Evolutionary conservation across 2,888 invertebrate species (phyloP), one percentile per base, ranked within the genome.

Genomic region (Cheilosia vernalis): DNA sequence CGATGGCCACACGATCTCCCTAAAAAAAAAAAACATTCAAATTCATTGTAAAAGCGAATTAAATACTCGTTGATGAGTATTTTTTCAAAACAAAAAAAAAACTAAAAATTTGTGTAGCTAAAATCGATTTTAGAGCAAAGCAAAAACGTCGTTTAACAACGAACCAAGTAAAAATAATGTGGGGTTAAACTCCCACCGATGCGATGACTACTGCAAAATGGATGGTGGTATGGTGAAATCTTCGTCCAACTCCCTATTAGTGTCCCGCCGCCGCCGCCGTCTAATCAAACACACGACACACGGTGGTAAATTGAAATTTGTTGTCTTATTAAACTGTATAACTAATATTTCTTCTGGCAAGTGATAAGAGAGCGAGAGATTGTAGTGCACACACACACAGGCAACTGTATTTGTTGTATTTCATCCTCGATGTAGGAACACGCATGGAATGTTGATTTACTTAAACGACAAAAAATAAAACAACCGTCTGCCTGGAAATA

Each of bases 1-100:
- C 92, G 92, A 92, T 92, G 92, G 92, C 92, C 92, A 92, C 90
- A 91, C 89, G 90, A 89, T 90, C 88, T 89, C 86, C 87, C 87
- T 87, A 88, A 90, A 90, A 90, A 89, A 90, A 89, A 88, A 90
- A 84, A 88, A 88, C 84, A 88, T 27, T 51, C 21, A 86, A 86
- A 87, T 87, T 89, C 55, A 67, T 83, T 79, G 66, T 73, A 55
- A 79, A 76, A 33, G 33, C 66, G 70, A 85, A 80, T 74, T 70
- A 79, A 79, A 66, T 80, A 76, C 84, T 73, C 76, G 19, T 56
- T 63, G 73, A 74, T 53, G 87, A 84, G 84, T 84, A 67, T 82
- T 86, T 42, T 85, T 88, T 87, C 87, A 69, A 88, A 88, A 89
- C 85, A 87, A 79, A 72, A 87, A 73, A 79, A 74, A 70, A 72